Evolutionary conservation across 2,797 vertebrate species (phyloP).

Genomic region (Pelobates cultripes): DNA sequence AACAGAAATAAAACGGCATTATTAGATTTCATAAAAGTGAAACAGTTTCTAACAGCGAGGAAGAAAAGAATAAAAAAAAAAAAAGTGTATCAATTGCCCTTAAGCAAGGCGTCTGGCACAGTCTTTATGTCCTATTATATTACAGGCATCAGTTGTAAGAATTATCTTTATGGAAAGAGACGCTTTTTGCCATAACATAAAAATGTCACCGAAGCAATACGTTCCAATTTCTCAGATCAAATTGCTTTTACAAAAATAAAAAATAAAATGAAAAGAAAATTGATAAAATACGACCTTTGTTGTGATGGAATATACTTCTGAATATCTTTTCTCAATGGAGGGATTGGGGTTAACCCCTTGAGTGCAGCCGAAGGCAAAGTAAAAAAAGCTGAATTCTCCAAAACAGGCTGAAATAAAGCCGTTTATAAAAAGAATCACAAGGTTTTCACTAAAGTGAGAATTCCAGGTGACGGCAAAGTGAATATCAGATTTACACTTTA

Average conservation of each 20-base stretch:
- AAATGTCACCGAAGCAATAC: slow-evolving; percentile 31
- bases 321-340: neutral
- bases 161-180: slow-evolving; percentile 49
- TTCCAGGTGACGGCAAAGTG: too few relatives aligned
- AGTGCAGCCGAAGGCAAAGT: neutral
- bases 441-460: too few relatives aligned
- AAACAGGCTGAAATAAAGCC: too few relatives aligned
- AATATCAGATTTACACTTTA: too few relatives aligned
- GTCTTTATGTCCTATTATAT: slow-evolving; percentile 36
- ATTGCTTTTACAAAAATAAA: slow-evolving; percentile 29
- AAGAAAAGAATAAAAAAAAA: neutral
- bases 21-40: slow-evolving; percentile 43
- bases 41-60: slow-evolving; percentile 12
- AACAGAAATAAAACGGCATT: slow-evolving; percentile 29
- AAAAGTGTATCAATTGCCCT: slow-evolving; percentile 24
- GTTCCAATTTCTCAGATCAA: slow-evolving; percentile 22
- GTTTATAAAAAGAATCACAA: too few relatives aligned
- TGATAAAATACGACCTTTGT: slow-evolving; percentile 13
- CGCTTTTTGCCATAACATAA: slow-evolving; percentile 43
- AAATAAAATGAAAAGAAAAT: neutral
- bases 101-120: slow-evolving; percentile 15
- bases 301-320: neutral
- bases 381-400: neutral
- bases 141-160: slow-evolving; percentile 25
- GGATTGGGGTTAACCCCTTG: neutral